Conservation (phyloP, 2,888 invertebrate species). For the Conops quadrifasciatus region DNA sequence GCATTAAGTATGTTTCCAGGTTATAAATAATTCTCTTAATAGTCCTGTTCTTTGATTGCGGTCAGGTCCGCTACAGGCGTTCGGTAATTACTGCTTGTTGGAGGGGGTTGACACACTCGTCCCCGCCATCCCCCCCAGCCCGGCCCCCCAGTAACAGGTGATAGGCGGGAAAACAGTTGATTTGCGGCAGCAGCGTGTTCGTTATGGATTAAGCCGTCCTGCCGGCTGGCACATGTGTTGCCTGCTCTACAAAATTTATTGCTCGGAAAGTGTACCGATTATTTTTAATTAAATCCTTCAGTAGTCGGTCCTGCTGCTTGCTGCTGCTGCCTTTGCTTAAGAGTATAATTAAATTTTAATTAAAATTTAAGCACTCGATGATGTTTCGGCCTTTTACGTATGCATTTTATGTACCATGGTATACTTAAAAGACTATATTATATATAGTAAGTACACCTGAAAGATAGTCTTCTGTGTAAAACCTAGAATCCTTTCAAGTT, state of each 20-base stretch:
- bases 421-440: too few relatives aligned
- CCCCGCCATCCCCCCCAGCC: too few relatives aligned
- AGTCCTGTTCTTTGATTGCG: constrained; percentile 31
- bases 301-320: not conserved
- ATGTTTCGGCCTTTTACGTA: too few relatives aligned
- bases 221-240: constrained; percentile 1
- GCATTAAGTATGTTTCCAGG: constrained; percentile 32
- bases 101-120: not conserved
- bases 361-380: too few relatives aligned
- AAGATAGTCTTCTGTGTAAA: too few relatives aligned
- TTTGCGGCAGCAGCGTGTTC: not conserved
- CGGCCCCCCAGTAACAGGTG: not conserved
- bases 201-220: not conserved
- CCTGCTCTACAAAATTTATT: constrained; percentile 20
- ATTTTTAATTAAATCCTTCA: not conserved
- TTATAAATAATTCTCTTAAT: constrained; percentile 40
- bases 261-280: not conserved
- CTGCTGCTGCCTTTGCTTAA: not conserved
- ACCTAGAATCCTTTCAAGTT: too few relatives aligned
- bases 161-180: not conserved
- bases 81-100: constrained; percentile 21
- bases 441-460: too few relatives aligned
- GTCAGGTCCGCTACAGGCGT: not conserved
- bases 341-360: too few relatives aligned
- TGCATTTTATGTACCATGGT: too few relatives aligned